These are phyloP conservation scores for Catalaphyllia jardinei DNA, from an alignment of 64 coral and sea anemone genomes.

Conservation along the genomic window DNA sequence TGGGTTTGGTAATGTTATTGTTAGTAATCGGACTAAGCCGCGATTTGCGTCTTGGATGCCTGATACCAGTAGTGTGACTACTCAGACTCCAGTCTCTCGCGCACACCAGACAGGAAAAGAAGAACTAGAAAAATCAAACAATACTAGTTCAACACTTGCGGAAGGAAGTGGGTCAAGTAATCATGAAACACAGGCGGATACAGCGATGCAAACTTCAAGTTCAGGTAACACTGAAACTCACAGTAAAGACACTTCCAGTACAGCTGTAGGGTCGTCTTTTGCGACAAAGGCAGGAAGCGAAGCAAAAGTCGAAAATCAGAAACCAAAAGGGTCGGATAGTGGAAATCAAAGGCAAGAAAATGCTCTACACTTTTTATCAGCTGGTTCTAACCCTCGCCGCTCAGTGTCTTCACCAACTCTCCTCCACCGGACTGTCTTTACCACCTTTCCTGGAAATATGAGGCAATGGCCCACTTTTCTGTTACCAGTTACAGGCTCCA, in stretches of 20 bases:
- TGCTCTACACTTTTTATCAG: neutral
- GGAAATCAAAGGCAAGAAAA: neutral
- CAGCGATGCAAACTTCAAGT: neutral
- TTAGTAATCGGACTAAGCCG: neutral
- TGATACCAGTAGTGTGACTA: neutral
- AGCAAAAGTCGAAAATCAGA: neutral
- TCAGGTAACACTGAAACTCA: neutral
- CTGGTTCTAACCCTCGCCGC: slow-evolving; percentile 18
- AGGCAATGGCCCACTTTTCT: slow-evolving; percentile 29
- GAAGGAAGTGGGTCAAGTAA: neutral
- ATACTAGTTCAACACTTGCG: neutral
- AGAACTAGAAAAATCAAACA: neutral
- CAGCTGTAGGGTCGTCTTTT: slow-evolving; percentile 5
- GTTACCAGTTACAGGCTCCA: slow-evolving; percentile 1
- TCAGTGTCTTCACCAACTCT: slow-evolving; percentile 68
- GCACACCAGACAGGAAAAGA: neutral
- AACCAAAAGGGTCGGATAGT: slow-evolving; percentile 6
- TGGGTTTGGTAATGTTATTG: neutral
- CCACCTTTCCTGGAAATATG: slow-evolving; percentile 29
- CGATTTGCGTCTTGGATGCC: neutral
- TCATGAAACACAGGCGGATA: neutral
- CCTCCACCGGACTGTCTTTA: slow-evolving; percentile 76
- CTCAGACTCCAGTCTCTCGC: neutral
- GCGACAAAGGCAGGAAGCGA: neutral
- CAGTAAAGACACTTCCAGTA: neutral